phyloP scores from a whole-genome alignment of 2,888 invertebrate genomes.

The Lydus trimaculatus region DNA sequence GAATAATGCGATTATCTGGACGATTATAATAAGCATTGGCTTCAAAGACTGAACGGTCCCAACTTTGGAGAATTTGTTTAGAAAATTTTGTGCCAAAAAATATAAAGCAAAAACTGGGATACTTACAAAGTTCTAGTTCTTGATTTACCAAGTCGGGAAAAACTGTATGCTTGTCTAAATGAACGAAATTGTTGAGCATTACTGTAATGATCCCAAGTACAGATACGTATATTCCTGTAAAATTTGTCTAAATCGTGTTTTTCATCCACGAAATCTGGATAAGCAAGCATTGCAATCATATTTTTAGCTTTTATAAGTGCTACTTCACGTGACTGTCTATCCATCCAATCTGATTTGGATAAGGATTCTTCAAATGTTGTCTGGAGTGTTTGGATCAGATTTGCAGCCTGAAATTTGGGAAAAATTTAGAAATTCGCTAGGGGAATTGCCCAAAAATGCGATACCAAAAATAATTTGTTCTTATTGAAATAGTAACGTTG shows the following conservation, averaged over 20 bases:
- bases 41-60: slow-evolving; percentile 62
- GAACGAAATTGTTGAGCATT: slow-evolving; percentile 53
- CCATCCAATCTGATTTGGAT: slow-evolving; percentile 63
- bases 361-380: slow-evolving; percentile 61
- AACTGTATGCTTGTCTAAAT: slow-evolving; percentile 50
- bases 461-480: slow-evolving; percentile 50
- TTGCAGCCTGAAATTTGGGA: slow-evolving; percentile 43
- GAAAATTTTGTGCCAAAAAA: background rate
- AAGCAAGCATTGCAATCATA: slow-evolving; percentile 56
- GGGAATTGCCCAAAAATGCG: background rate
- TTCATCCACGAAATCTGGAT: slow-evolving; percentile 50
- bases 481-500: slow-evolving; percentile 52
- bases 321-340: slow-evolving; percentile 59
- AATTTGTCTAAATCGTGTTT: slow-evolving; percentile 47
- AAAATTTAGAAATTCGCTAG: background rate
- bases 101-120: background rate
- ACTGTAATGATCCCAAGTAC: slow-evolving; percentile 56
- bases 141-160: slow-evolving; percentile 44
- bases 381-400: slow-evolving; percentile 60
- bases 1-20: slow-evolving; percentile 59
- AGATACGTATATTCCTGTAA: slow-evolving; percentile 54
- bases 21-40: slow-evolving; percentile 72
- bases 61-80: slow-evolving; percentile 42
- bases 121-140: slow-evolving; percentile 41
- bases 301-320: slow-evolving; percentile 62